phyloP scores from a whole-genome alignment of 2,888 invertebrate species.

The Acanthosepion esculentum region DNA sequence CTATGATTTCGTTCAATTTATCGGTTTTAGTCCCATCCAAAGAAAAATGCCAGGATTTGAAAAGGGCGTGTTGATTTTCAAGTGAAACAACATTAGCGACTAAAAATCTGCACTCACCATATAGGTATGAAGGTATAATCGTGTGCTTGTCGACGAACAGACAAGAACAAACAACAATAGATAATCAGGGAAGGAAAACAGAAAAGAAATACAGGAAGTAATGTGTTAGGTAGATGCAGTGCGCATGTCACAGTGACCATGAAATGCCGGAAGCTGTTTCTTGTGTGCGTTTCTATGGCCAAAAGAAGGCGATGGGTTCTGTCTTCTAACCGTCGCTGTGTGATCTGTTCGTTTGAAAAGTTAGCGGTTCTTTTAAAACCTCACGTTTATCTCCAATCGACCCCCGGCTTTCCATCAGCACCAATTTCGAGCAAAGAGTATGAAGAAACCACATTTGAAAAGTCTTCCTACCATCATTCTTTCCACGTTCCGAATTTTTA shows the following conservation, averaged over 20 bases:
- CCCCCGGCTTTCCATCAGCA: not conserved
- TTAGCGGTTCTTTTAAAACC: not conserved
- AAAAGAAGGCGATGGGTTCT: not conserved
- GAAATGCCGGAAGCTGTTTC: not conserved
- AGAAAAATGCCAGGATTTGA: too few relatives aligned
- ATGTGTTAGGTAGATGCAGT: not conserved
- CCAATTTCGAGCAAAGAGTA: not conserved
- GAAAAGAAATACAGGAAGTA: not conserved
- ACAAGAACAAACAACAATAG: too few relatives aligned
- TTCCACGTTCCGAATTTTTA: too few relatives aligned
- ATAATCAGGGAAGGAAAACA: too few relatives aligned
- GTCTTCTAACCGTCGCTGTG: not conserved
- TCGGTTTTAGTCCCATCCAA: too few relatives aligned
- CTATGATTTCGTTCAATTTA: too few relatives aligned
- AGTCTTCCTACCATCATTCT: too few relatives aligned
- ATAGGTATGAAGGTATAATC: too few relatives aligned
- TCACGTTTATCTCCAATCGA: slow-evolving; percentile 11
- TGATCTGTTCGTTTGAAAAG: not conserved
- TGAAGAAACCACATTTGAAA: not conserved
- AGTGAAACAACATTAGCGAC: too few relatives aligned
- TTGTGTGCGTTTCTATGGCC: not conserved
- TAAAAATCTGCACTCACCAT: too few relatives aligned
- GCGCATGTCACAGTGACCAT: not conserved
- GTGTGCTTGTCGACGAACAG: too few relatives aligned
- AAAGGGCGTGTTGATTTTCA: too few relatives aligned